Conservation (phyloP, 2,888 invertebrate species). For the Pterostichus madidus region DNA sequence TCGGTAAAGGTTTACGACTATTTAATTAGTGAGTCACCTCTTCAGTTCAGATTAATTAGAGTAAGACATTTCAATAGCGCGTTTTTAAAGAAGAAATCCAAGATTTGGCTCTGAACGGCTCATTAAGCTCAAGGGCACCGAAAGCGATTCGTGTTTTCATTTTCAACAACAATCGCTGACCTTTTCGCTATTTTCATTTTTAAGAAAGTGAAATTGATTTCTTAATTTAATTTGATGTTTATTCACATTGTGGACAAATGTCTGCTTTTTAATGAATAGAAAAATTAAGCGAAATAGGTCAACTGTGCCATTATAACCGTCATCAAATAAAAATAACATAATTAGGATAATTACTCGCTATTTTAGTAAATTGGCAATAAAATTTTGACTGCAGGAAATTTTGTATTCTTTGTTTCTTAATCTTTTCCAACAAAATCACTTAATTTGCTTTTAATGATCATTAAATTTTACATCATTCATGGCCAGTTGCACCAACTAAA, state of each 20-base stretch:
- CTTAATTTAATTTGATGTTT: constrained; percentile 32
- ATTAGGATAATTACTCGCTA: constrained; percentile 5
- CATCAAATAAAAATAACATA: not conserved
- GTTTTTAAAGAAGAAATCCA: constrained; percentile 29
- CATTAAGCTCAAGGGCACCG: constrained; percentile 39
- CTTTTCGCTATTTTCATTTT: constrained; percentile 36
- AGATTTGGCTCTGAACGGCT: constrained; percentile 18
- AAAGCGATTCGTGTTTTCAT: constrained; percentile 27
- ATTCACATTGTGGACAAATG: constrained; percentile 23
- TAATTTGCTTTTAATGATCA: too few relatives aligned
- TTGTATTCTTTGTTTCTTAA: not conserved
- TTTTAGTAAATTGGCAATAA: constrained; percentile 1
- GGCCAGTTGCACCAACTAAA: too few relatives aligned
- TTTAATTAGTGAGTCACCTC: constrained; percentile 28
- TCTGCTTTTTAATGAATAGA: constrained; percentile 9
- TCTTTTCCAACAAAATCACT: too few relatives aligned
- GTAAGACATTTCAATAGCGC: constrained; percentile 17
- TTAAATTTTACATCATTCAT: too few relatives aligned
- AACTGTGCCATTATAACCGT: not conserved
- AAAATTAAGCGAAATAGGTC: constrained; percentile 37
- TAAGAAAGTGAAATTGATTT: constrained; percentile 44
- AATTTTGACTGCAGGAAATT: constrained; percentile 2
- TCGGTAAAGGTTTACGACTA: not conserved
- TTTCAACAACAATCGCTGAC: constrained; percentile 45
- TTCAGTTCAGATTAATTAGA: not conserved